Base-by-base conservation (phyloP, 2,888 invertebrate species). In the Pterostichus niger region DNA sequence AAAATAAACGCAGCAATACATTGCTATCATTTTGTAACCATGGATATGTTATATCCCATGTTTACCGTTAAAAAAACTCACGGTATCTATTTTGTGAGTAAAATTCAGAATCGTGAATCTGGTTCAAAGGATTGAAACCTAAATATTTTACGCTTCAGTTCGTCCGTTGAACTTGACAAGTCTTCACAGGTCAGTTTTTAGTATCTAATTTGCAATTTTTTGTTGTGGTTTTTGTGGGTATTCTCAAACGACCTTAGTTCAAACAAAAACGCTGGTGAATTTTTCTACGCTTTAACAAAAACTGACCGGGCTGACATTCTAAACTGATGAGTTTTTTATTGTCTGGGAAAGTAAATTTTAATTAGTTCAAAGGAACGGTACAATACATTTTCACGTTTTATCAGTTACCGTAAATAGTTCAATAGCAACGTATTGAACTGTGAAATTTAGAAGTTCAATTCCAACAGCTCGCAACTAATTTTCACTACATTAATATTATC, bases 111-210 rank as follows among this genome's bases (percentile, higher is more conserved):
- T 61, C 33, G n/a, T 4, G n/a, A 64, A 64, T 59, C 64, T n/a
- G 64, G 64, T 33, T 35, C 33, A 64, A 64, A 64, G 64, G 64
- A 64, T 64, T 35, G 6, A 64, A 64, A 35, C 64, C 33, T 64
- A 35, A 64, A 64, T 11, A 59, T 64, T 64, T 64, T 35, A n/a
- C 35, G 35, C 35, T 33, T 64, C 33, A 59, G 33, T 64, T 64
- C 35, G 64, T 64, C n/a, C 64, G 64, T 64, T 64, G 35, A 64
- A 64, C 64, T 35, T 35, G 64, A 64, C 64, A 40, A 64, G 64
- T 64, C 64, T 64, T 10, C 64, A 64, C 64, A 33, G 33, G 64
- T 64, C 64, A 33, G 64, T 35, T 64, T 59, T 59, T 15, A 59
- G 64, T 33, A 35, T 64, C 64, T 64, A 64, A 64, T 64, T 64